A percentile compares a stretch with the other conserved stretches of the same genome.
Conservation (phyloP, 2,888 invertebrate species). For the Cyaniris semiargus region DNA sequence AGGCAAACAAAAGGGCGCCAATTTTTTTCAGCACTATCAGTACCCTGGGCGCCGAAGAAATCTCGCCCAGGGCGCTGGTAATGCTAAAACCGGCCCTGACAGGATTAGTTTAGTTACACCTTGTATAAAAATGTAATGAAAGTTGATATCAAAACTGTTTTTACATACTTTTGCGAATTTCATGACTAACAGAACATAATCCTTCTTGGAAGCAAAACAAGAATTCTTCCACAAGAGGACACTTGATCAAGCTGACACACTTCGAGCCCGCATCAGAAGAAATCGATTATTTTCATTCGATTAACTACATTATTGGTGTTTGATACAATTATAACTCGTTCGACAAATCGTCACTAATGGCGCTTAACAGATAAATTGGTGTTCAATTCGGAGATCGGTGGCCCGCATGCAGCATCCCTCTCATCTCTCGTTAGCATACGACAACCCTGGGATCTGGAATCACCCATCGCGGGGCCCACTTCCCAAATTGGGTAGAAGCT, state of each 20-base stretch:
- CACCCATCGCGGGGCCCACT: background rate
- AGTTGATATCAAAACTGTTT: too few species aligned
- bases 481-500: background rate
- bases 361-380: constrained; percentile 68
- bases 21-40: too few species aligned
- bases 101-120: too few species aligned
- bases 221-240: background rate
- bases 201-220: background rate
- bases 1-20: too few species aligned
- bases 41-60: too few species aligned
- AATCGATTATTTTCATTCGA: constrained; percentile 30
- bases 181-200: background rate
- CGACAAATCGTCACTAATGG: constrained; percentile 38
- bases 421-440: constrained; percentile 65
- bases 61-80: too few species aligned
- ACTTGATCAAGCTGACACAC: background rate
- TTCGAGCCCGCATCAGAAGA: constrained; percentile 26
- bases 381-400: constrained; percentile 68
- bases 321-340: constrained; percentile 28
- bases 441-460: constrained; percentile 41
- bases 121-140: too few species aligned
- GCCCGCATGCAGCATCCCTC: constrained; percentile 74
- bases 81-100: too few species aligned
- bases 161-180: too few species aligned
- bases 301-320: constrained; percentile 21